Percentiles rank a stretch among this genome's conserved stretches.
Evolutionary conservation across 1,140 invertebrate genomes (phyloP).

Genomic region (Pseudobourletiella spinata): DNA sequence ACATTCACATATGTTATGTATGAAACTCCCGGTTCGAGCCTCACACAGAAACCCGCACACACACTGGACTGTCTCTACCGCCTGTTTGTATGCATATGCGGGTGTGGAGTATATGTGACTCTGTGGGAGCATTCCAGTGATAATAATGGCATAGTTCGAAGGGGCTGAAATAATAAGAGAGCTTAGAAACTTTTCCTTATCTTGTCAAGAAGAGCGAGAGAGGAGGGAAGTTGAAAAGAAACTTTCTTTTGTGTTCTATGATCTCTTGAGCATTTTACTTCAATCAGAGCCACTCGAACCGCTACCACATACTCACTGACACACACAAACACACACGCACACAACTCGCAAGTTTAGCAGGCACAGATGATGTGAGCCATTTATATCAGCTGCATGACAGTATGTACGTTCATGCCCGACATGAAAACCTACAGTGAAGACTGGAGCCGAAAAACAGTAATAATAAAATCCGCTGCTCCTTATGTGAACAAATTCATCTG

Average conservation of each 20-base stretch:
- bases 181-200: slow-evolving; percentile 5
- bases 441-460: background rate
- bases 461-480: background rate
- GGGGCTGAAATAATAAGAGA: slow-evolving; percentile 9
- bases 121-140: no score
- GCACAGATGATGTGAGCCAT: no score
- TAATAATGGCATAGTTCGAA: no score
- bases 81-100: no score
- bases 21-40: no score
- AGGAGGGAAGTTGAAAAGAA: background rate
- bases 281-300: background rate
- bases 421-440: background rate
- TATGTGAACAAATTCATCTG: background rate
- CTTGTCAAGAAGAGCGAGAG: background rate
- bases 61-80: no score
- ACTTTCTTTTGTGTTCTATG: background rate
- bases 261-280: background rate
- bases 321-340: no score
- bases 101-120: no score
- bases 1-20: no score
- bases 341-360: no score
- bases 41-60: no score
- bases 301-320: no score
- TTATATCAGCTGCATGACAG: background rate
- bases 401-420: background rate